Conservation (phyloP, 1,140 invertebrate species). For the Dolichoris vasculosae region DNA sequence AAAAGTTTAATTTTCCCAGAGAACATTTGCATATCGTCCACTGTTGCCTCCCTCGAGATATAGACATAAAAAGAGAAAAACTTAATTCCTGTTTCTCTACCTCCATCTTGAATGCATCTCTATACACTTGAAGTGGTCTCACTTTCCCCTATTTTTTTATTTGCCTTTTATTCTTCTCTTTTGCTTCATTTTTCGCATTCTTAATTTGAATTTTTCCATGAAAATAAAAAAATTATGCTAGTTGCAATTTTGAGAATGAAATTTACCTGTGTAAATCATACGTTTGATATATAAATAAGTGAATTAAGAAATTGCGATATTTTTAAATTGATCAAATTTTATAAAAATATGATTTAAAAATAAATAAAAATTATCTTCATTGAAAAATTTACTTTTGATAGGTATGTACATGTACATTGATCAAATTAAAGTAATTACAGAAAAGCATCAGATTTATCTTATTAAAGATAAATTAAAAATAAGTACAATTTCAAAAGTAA, state of each 20-base stretch:
- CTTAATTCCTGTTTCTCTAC: not conserved
- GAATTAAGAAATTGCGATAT: not conserved
- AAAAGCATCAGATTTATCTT: too few relatives aligned
- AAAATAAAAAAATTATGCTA: not conserved
- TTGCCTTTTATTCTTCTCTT: too few relatives aligned
- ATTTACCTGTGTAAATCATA: not conserved
- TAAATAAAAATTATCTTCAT: not conserved
- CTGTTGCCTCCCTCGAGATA: slow-evolving; percentile 25
- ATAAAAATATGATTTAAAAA: not conserved
- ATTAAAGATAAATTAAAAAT: too few relatives aligned
- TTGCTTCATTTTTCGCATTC: not conserved
- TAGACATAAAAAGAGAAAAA: not conserved
- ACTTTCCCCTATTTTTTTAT: not conserved
- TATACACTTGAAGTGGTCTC: not conserved
- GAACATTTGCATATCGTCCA: slow-evolving; percentile 36
- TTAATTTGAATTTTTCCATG: not conserved
- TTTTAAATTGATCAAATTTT: not conserved
- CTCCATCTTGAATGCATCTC: not conserved
- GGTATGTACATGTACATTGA: not conserved
- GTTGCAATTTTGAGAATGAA: not conserved
- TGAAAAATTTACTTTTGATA: not conserved
- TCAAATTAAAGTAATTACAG: not conserved
- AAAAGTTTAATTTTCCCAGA: slow-evolving; percentile 21
- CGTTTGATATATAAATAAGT: not conserved
- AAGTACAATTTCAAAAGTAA: too few relatives aligned